Base-by-base conservation (phyloP, 1,140 invertebrate species). In the Pectinophora gossypiella region DNA sequence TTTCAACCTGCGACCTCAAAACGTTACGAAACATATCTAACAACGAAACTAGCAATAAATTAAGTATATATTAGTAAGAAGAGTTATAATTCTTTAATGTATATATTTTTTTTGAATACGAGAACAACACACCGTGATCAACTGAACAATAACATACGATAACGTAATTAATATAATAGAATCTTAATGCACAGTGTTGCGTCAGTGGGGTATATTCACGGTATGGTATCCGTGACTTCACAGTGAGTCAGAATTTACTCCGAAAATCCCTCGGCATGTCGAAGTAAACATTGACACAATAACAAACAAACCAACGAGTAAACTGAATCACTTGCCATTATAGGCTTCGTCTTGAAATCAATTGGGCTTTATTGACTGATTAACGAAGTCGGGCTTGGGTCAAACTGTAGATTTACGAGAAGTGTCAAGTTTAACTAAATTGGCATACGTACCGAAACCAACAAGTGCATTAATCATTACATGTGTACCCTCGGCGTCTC, bases 361-460 rank as follows among this genome's bases (percentile, higher is more conserved):
- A 71, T 68, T 64, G 63, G 64, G 61, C 64, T 48, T 66, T 68
- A 72, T 74, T 76, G 59, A 62, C 60, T 67, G 64, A 76, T 68
- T 66, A 60, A 71, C 46, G 49, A 58, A 54, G 56, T 52, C 63
- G 45, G 56, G 38, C 51, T 43, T 40, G 51, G 61, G 55, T 60
- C 59, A 66, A 66, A 59, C 52, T 66, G 61, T 43, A 43, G 52
- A 60, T 56, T 63, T 27, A 40, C 13, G 36, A 40, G 27, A 7
- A 16, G 2, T 15, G 36, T 40, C 36, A 40, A 16, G 36, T 40
- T 40, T 40, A 12, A 40, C 6, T 40, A 12, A 40, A 40, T 9
- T 15, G 7, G 2, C 5, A 12, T 27, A 27, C 23, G 5, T 27
- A 6, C 12, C 12, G 23, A 27, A 27, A 27, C 23, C n/a, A n/a